Percentiles rank a stretch among this genome's conserved stretches.
Conservation (phyloP, 2,797 vertebrate genomes). For the Orestias chungarensis region DNA sequence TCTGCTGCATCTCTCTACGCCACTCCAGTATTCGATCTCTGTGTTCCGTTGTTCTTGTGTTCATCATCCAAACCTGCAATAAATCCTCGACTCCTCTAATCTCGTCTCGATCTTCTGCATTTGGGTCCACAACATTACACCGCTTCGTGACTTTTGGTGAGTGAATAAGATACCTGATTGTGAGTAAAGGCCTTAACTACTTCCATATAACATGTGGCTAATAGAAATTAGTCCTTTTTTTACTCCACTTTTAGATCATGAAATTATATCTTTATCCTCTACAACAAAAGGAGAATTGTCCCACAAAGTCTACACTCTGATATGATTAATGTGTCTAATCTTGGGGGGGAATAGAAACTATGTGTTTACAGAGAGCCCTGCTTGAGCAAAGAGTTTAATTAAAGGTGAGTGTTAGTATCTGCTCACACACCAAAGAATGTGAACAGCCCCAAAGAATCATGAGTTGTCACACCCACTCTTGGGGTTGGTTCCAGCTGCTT, state of each 20-base stretch:
- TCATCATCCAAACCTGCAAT: too few species aligned
- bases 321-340: slow-evolving; percentile 28
- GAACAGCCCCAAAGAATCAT: slow-evolving; percentile 48
- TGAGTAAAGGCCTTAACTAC: not conserved
- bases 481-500: slow-evolving; percentile 87
- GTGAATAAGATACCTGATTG: not conserved
- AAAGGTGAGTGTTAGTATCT: slow-evolving; percentile 70
- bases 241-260: not conserved
- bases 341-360: slow-evolving; percentile 34
- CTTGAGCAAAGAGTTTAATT: slow-evolving; percentile 60
- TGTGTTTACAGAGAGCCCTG: slow-evolving; percentile 53
- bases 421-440: slow-evolving; percentile 63
- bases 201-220: not conserved
- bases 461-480: slow-evolving; percentile 71
- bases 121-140: too few species aligned
- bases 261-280: slow-evolving; percentile 1
- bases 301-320: slow-evolving; percentile 27
- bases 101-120: too few species aligned
- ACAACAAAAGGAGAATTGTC: slow-evolving; percentile 12
- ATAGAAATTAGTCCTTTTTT: not conserved
- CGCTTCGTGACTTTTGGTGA: too few species aligned
- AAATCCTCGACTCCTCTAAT: too few species aligned
- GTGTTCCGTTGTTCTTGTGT: too few species aligned
- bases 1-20: too few species aligned
- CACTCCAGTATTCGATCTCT: too few species aligned